Conservation (phyloP, 1,140 invertebrate genomes). For the Dendroctonus ponderosae region DNA sequence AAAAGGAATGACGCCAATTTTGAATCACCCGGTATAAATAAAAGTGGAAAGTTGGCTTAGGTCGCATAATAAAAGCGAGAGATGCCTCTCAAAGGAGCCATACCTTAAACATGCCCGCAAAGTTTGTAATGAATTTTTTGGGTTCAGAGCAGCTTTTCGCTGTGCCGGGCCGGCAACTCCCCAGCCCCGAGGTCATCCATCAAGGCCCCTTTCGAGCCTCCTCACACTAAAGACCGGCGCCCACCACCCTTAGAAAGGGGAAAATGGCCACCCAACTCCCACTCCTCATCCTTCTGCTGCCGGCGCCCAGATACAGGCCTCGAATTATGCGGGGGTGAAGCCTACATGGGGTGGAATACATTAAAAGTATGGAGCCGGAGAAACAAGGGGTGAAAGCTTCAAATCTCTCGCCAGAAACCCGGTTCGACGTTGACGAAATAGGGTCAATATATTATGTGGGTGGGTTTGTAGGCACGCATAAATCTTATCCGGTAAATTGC, state of each 20-base stretch:
- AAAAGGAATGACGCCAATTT: too few species aligned
- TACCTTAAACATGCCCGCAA: conserved; percentile 41
- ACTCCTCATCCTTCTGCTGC: conserved; percentile 39
- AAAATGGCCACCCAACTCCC: conserved; percentile 38
- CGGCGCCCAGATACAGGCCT: conserved; percentile 35
- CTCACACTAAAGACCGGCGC: conserved; percentile 43
- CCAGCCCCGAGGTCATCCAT: conserved; percentile 47
- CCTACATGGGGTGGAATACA: conserved; percentile 40
- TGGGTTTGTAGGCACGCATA: conserved; percentile 19
- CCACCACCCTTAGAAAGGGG: conserved; percentile 41
- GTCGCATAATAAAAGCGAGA: conserved; percentile 18
- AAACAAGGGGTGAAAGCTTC: conserved; percentile 36
- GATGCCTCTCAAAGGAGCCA: conserved; percentile 41
- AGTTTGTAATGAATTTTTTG: conserved; percentile 44
- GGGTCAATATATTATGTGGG: conserved; percentile 41
- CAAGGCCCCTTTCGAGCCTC: conserved; percentile 41
- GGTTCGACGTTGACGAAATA: conserved; percentile 37
- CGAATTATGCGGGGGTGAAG: conserved; percentile 40
- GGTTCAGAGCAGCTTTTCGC: conserved; percentile 25
- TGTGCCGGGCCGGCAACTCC: conserved; percentile 30
- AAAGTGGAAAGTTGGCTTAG: conserved; percentile 17
- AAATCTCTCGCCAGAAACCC: conserved; percentile 38
- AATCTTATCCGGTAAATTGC: conserved; percentile 28
- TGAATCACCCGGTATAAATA: too few species aligned
- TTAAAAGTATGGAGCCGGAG: conserved; percentile 40